A percentile compares a stretch with the other conserved stretches of the same genome.
These are phyloP conservation scores for Halcyon chelicuti DNA, from an alignment of 2,797 vertebrate genomes.

Conservation along the genomic window DNA sequence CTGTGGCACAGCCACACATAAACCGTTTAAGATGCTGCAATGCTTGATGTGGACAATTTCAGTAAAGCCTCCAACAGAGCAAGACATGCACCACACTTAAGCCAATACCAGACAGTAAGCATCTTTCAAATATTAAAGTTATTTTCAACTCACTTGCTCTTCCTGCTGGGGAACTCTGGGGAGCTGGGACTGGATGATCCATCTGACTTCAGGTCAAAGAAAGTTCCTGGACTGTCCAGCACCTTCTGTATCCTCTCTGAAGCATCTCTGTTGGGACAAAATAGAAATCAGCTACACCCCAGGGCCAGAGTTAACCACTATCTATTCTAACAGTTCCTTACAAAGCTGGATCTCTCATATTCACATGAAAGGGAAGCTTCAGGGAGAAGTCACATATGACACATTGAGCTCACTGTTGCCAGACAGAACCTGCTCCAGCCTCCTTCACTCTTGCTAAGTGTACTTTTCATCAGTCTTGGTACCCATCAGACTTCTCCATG, in stretches of 20 bases:
- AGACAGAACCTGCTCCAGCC: neutral
- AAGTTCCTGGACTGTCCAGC: conserved; percentile 62
- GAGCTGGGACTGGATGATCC: conserved; percentile 75
- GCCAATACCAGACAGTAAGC: neutral
- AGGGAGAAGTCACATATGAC: neutral
- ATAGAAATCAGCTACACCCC: neutral
- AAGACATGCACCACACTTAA: neutral
- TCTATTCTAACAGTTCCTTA: neutral
- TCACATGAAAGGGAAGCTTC: neutral
- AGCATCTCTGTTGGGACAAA: conserved; percentile 40
- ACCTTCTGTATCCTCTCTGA: conserved; percentile 69
- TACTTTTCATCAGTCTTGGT: neutral
- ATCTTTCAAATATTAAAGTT: neutral
- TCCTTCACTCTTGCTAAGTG: neutral
- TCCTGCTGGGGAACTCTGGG: conserved; percentile 73
- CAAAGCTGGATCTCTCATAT: neutral
- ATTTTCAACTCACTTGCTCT: conserved; percentile 69
- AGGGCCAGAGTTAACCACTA: neutral
- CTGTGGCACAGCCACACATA: neutral
- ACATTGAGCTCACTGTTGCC: neutral
- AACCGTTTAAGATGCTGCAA: neutral
- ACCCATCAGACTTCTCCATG: neutral
- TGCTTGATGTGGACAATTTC: neutral
- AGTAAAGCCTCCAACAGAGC: neutral
- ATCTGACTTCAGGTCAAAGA: conserved; percentile 73